phyloP scores from a whole-genome alignment of 2,113 vertebrate species.

The Synchiropus splendidus region DNA sequence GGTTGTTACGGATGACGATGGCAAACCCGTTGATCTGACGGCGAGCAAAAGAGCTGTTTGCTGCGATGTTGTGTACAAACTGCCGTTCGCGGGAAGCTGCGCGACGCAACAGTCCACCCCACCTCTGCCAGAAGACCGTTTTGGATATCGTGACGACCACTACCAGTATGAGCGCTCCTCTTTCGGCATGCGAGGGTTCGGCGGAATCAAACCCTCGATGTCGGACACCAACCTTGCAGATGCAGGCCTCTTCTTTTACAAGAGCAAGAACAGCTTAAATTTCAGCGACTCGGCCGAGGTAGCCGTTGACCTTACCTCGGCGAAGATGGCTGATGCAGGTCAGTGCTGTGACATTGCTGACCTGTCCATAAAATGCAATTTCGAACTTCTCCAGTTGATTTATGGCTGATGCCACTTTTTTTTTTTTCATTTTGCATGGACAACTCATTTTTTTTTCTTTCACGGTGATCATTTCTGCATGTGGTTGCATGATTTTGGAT shows the following conservation, averaged over 20 bases:
- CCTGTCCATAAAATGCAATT: slow-evolving; percentile 79
- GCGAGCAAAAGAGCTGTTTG: slow-evolving; percentile 87
- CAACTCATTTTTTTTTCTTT: slow-evolving; percentile 38
- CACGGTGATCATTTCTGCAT: slow-evolving; percentile 62
- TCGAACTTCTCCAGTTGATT: slow-evolving; percentile 75
- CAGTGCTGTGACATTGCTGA: slow-evolving; percentile 85
- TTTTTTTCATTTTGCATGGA: slow-evolving; percentile 52
- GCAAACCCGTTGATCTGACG: slow-evolving; percentile 93
- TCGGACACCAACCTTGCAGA: slow-evolving; percentile 95
- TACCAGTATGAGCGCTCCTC: slow-evolving; percentile 85
- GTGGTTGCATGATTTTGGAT: slow-evolving; percentile 78
- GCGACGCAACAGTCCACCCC: slow-evolving; percentile 77
- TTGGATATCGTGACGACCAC: slow-evolving; percentile 95
- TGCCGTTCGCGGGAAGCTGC: slow-evolving; percentile 91
- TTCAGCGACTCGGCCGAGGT: slow-evolving; percentile 81
- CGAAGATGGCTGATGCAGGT: slow-evolving; percentile 88
- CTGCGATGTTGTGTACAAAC: slow-evolving; percentile 90
- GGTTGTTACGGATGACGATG: slow-evolving; percentile 81
- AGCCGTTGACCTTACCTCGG: slow-evolving; percentile 96
- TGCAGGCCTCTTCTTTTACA: slow-evolving; percentile 89
- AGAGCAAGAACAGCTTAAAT: slow-evolving; percentile 95
- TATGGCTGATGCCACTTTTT: slow-evolving; percentile 49
- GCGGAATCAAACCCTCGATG: slow-evolving; percentile 95
- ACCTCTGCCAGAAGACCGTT: slow-evolving; percentile 90
- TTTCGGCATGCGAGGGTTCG: slow-evolving; percentile 76